These are phyloP conservation scores for Pachydiplax longipennis DNA, from an alignment of 2,888 invertebrate species.

Conservation along the genomic window DNA sequence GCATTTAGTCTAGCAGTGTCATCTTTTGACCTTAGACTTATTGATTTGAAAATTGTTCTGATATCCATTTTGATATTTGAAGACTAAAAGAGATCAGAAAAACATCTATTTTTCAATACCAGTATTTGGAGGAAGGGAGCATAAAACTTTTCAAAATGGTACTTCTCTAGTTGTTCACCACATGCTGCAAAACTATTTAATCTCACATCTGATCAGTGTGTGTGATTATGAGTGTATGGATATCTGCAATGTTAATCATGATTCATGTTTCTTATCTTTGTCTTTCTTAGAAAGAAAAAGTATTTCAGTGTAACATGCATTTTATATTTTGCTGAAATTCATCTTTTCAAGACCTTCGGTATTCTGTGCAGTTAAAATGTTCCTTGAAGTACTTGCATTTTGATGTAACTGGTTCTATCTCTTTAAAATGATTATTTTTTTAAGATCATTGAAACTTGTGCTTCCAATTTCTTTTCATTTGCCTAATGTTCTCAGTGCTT, in stretches of 20 bases:
- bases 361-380: not conserved
- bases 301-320: not conserved
- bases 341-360: not conserved
- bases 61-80: constrained; percentile 43
- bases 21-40: constrained; percentile 32
- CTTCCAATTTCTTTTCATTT: not conserved
- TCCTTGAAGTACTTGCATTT: not conserved
- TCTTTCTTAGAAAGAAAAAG: not conserved
- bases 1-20: constrained; percentile 8
- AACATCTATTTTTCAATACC: constrained; percentile 43
- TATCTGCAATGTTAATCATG: not conserved
- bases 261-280: constrained; percentile 23
- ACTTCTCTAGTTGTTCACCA: constrained; percentile 37
- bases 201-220: constrained; percentile 1
- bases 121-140: constrained; percentile 29
- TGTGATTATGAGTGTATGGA: not conserved
- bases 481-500: not conserved
- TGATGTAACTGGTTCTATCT: not conserved
- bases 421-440: not conserved
- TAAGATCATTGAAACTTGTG: not conserved
- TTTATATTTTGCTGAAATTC: not conserved
- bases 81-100: constrained; percentile 16
- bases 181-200: constrained; percentile 12
- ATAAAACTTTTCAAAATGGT: constrained; percentile 20
- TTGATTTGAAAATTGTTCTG: constrained; percentile 18